Evolutionary conservation across 37 sponge, comb jelly and placozoan genomes (phyloP).

Genomic region (Hormiphora californensis): DNA sequence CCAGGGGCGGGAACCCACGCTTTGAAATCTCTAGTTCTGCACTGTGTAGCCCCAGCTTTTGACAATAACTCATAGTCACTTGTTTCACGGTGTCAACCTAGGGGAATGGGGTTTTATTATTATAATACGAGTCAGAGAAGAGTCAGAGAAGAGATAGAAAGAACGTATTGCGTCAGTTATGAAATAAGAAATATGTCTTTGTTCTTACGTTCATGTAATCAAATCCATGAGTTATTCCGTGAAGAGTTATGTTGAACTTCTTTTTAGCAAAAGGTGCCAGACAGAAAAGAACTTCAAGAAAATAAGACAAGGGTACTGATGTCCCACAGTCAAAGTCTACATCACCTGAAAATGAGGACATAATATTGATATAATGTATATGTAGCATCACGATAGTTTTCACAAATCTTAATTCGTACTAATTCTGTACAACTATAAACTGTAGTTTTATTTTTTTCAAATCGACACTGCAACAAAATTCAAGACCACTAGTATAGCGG

Average conservation of each 20-base stretch:
- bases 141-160: not conserved
- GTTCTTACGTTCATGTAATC: conserved; percentile 77
- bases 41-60: not conserved
- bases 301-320: conserved; percentile 78
- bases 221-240: conserved; percentile 78
- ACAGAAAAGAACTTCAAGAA: conserved; percentile 76
- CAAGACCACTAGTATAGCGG: too few relatives aligned
- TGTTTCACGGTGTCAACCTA: conserved; percentile 64
- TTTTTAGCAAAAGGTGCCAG: conserved; percentile 91
- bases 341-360: conserved; percentile 62
- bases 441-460: too few relatives aligned
- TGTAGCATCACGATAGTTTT: too few relatives aligned
- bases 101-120: not conserved
- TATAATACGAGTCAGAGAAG: not conserved
- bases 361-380: too few relatives aligned
- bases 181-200: not conserved
- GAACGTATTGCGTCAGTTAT: not conserved
- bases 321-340: conserved; percentile 74
- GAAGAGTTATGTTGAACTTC: conserved; percentile 70
- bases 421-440: too few relatives aligned
- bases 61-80: not conserved
- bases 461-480: too few relatives aligned
- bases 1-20: conserved; percentile 75
- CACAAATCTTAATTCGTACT: too few relatives aligned
- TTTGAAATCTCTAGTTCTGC: conserved; percentile 58